Evolutionary conservation across 1,140 invertebrate species (phyloP).

Genomic region (Harlomillsia oculata): DNA sequence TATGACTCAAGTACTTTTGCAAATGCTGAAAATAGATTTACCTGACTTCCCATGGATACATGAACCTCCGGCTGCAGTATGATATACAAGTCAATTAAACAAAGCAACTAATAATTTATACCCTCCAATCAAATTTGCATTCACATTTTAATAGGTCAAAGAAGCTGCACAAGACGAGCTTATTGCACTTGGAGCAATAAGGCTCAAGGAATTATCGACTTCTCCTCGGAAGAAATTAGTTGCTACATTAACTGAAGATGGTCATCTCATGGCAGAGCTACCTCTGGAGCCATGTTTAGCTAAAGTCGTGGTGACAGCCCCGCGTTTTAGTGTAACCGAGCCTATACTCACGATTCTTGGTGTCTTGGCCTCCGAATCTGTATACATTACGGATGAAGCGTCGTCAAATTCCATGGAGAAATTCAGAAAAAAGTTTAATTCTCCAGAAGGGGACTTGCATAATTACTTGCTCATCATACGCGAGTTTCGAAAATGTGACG

Average conservation of each 20-base stretch:
- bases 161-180: not conserved
- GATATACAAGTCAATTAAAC: too few species aligned
- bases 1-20: slow-evolving; percentile 62
- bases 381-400: not conserved
- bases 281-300: slow-evolving; percentile 95
- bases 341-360: slow-evolving; percentile 17
- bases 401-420: not conserved
- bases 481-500: slow-evolving; percentile 59
- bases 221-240: too few species aligned
- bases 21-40: slow-evolving; percentile 68
- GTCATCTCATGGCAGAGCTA: slow-evolving; percentile 96
- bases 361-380: slow-evolving; percentile 20
- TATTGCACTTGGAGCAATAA: not conserved
- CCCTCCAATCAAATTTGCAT: slow-evolving; percentile 40
- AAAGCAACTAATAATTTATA: not conserved
- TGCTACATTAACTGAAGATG: slow-evolving; percentile 81
- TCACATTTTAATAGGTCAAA: not conserved
- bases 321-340: slow-evolving; percentile 8
- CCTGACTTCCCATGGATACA: slow-evolving; percentile 88
- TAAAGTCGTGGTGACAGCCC: slow-evolving; percentile 77
- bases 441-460: slow-evolving; percentile 82
- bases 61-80: slow-evolving; percentile 65
- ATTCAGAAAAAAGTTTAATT: slow-evolving; percentile 39
- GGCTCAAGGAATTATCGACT: too few species aligned
- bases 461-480: slow-evolving; percentile 83